A percentile compares a stretch with the other conserved stretches of the same genome.
Conservation (phyloP, 2,113 vertebrate species). For the Channa maculata region DNA sequence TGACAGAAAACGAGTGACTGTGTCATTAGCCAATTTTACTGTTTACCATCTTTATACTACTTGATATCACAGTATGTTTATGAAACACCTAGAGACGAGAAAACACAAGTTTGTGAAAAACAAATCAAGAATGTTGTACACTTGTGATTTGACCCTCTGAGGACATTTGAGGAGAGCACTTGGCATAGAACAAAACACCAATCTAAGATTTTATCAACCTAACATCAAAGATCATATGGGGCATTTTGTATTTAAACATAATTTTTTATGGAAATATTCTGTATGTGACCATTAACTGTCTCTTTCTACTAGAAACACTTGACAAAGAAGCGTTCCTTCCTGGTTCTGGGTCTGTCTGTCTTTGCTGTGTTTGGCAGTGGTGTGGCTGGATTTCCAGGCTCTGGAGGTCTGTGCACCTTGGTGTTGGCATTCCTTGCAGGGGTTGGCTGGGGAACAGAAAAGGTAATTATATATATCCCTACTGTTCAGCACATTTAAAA, state of each 20-base stretch:
- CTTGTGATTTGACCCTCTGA: background rate
- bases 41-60: no score
- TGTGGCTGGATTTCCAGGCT: conserved; percentile 90
- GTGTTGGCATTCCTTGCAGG: conserved; percentile 93
- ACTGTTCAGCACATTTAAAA: no score
- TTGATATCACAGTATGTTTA: no score
- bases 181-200: background rate
- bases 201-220: background rate
- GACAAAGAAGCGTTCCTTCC: conserved; percentile 88
- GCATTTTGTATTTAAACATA: background rate
- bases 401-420: conserved; percentile 94
- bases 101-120: no score
- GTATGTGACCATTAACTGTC: background rate
- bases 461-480: conserved; percentile 78
- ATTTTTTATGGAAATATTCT: background rate
- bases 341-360: conserved; percentile 89
- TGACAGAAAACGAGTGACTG: no score
- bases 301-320: conserved; percentile 75
- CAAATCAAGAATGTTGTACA: no score
- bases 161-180: background rate
- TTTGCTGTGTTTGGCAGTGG: conserved; percentile 91
- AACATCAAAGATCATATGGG: no score
- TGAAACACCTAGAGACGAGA: background rate
- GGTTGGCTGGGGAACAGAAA: conserved; percentile 87
- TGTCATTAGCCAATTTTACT: no score